Percentiles rank a stretch among this genome's conserved stretches.
Evolutionary conservation across 92 coral and sea anemone species (phyloP).

Genomic region (Bergia sp.): DNA sequence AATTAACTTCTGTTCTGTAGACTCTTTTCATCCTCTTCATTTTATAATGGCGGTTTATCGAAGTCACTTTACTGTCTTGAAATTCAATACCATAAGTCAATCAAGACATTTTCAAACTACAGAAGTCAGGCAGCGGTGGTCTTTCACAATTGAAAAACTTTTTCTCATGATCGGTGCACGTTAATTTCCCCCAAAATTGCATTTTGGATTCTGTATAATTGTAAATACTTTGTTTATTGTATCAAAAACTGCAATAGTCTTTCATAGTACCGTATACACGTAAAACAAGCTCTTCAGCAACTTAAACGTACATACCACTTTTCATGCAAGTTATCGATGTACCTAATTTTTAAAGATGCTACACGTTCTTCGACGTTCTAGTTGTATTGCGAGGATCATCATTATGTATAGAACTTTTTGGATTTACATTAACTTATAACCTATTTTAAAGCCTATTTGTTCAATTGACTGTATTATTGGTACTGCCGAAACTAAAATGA

Average conservation of each 20-base stretch:
- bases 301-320: neutral
- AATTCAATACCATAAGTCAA: neutral
- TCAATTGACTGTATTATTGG: neutral
- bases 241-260: neutral
- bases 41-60: neutral
- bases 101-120: neutral
- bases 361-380: no score
- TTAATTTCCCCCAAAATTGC: neutral
- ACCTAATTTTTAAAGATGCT: neutral
- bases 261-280: neutral
- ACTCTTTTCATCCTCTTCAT: neutral
- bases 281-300: neutral
- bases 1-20: slow-evolving; percentile 16
- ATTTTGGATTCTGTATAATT: neutral
- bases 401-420: neutral
- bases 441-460: neutral
- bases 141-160: neutral
- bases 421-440: neutral
- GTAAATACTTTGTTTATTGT: slow-evolving; percentile 1
- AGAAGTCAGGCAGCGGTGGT: neutral
- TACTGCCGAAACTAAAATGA: neutral
- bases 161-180: neutral
- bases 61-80: neutral
- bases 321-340: neutral
- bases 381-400: neutral